Evolutionary conservation across 1,140 invertebrate species (phyloP).

Genomic region (Nebria ingens): DNA sequence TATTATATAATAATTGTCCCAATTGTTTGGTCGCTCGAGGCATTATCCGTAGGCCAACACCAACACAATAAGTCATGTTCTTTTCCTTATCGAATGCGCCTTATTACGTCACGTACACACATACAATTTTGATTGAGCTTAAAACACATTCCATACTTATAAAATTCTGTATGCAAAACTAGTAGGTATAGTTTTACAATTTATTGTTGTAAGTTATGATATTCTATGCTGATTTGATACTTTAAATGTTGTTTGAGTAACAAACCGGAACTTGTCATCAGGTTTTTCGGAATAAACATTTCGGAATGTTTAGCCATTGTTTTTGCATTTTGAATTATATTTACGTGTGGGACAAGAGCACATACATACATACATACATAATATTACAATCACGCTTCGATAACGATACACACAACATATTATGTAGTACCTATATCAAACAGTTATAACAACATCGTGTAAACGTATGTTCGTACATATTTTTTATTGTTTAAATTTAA

Average conservation of each 20-base stretch:
- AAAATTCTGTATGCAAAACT: too few relatives aligned
- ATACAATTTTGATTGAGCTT: too few relatives aligned
- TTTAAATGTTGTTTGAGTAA: neutral
- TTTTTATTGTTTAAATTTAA: too few relatives aligned
- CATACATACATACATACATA: too few relatives aligned
- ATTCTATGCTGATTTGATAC: neutral
- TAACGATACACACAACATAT: too few relatives aligned
- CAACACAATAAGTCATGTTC: neutral
- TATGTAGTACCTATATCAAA: too few relatives aligned
- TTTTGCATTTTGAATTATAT: neutral
- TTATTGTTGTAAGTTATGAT: too few relatives aligned
- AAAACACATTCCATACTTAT: too few relatives aligned
- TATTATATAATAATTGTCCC: constrained; percentile 7
- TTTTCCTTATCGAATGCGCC: neutral
- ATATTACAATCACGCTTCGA: too few relatives aligned
- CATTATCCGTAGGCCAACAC: neutral
- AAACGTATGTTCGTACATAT: too few relatives aligned
- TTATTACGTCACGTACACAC: neutral
- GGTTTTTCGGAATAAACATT: neutral
- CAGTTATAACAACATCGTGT: too few relatives aligned
- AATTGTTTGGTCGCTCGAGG: neutral
- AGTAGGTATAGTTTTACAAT: too few relatives aligned
- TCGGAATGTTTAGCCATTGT: neutral
- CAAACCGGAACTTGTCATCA: neutral
- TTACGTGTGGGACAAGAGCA: neutral